phyloP scores from a whole-genome alignment of 2,113 vertebrate genomes.

The Puntigrus tetrazona region DNA sequence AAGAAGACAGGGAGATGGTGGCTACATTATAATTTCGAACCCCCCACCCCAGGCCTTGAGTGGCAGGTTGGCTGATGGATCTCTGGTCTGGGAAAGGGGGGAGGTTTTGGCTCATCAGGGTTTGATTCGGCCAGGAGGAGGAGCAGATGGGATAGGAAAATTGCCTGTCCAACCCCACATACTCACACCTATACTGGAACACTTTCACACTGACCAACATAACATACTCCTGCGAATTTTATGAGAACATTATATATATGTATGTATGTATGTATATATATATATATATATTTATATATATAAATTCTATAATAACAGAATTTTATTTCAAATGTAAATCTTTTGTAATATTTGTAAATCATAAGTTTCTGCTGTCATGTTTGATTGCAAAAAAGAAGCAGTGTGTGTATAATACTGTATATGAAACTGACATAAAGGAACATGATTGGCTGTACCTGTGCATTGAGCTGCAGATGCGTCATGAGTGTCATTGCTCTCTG shows the following conservation, averaged over 20 bases:
- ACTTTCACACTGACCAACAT: neutral
- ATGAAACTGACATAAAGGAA: neutral
- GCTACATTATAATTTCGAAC: slow-evolving; percentile 4
- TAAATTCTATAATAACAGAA: too few relatives aligned
- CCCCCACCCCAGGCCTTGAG: slow-evolving; percentile 12
- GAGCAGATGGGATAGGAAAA: slow-evolving; percentile 41
- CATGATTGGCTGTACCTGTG: neutral
- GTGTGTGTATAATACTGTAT: neutral
- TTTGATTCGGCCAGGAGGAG: slow-evolving; percentile 35
- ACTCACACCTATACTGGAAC: slow-evolving; percentile 1
- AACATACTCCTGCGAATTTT: slow-evolving; percentile 6
- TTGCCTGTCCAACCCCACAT: slow-evolving; percentile 11
- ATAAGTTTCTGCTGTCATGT: too few relatives aligned
- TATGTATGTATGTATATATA: too few relatives aligned
- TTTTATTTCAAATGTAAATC: neutral
- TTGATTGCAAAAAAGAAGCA: neutral
- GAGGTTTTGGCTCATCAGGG: slow-evolving; percentile 35
- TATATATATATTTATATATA: too few relatives aligned
- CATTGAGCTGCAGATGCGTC: neutral
- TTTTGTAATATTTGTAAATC: neutral
- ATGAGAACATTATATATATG: too few relatives aligned
- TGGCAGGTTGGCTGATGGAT: slow-evolving; percentile 38
- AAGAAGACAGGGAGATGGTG: neutral
- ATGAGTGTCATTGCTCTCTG: neutral
- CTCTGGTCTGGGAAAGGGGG: slow-evolving; percentile 19